Evolutionary conservation across 2,797 vertebrate genomes (phyloP).

Genomic region (Neosalanx taihuensis): DNA sequence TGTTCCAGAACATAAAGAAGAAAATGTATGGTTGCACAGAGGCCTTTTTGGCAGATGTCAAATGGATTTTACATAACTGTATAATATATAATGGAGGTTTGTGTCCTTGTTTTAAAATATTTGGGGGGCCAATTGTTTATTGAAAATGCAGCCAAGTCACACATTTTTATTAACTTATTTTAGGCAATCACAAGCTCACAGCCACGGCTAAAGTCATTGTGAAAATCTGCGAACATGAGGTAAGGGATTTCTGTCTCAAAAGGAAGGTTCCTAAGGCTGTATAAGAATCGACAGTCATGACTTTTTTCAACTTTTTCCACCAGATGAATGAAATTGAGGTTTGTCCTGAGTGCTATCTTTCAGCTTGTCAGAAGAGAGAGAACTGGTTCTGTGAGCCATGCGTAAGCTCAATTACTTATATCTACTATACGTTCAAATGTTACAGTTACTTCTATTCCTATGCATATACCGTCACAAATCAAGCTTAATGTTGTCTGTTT

Average conservation of each 20-base stretch:
- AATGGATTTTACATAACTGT: conserved; percentile 99
- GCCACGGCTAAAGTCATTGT: conserved; percentile 98
- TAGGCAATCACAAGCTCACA: conserved; percentile 98
- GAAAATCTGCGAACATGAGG: conserved; percentile 99
- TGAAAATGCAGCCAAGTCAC: background rate
- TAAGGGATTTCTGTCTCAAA: conserved; percentile 58
- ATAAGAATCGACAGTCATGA: background rate
- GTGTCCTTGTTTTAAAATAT: conserved; percentile 36
- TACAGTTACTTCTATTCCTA: background rate
- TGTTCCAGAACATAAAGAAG: conserved; percentile 93
- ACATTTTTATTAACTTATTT: conserved; percentile 41
- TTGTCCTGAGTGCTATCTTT: conserved; percentile 98
- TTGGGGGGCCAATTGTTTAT: background rate
- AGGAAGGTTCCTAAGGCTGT: background rate
- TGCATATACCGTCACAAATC: conserved; percentile 16
- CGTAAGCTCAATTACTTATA: conserved; percentile 77
- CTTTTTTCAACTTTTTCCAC: conserved; percentile 49
- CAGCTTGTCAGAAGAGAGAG: conserved; percentile 98
- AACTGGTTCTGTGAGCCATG: conserved; percentile 99
- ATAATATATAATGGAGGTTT: conserved; percentile 99
- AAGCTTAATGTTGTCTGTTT: conserved; percentile 51
- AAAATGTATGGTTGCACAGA: conserved; percentile 99
- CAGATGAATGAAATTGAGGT: conserved; percentile 99
- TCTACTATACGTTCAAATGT: background rate
- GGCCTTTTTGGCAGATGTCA: conserved; percentile 95